Base-by-base conservation (phyloP, 2,888 invertebrate genomes). In the Harpagoxenus sublaevis region DNA sequence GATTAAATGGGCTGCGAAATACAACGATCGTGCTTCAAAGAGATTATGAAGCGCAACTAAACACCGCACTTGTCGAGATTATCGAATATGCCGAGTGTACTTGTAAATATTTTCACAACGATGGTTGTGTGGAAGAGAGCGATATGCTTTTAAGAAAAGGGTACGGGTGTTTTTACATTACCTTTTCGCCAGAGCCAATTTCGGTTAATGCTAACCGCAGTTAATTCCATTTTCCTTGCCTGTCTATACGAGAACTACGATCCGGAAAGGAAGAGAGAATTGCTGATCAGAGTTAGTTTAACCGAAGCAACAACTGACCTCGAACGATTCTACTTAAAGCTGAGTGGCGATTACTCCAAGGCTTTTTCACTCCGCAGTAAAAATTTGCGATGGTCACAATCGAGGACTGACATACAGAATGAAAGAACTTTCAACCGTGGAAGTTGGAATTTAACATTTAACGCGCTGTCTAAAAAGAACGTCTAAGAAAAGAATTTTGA, bases 241-340 rank as follows among this genome's bases (percentile, higher is more conserved):
- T 57, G 73, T 71, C 73, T 71, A 71, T 71, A 35, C 55, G 55
- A 57, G 55, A 55, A 77, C 78, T 71, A 78, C 78, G 73, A 78
- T 71, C 78, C 15, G n/a, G 42, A 42, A 71, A 57, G 55, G 6
- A 71, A 78, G 68, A 66, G 42, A 55, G 78, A 78, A 70, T 78
- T 77, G 39, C 75, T 77, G 75, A 77, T 77, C 53, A 78, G 78
- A 57, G 73, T 70, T 71, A 55, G 71, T 70, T 71, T 70, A 78
- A 45, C 23, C 71, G 71, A 71, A 78, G 78, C 73, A 78, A 78
- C 78, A 70, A 78, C 73, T 78, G 78, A 78, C 73, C 71, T 70
- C 71, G 42, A 68, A 70, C 42, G 70, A 78, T 45, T 57, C 55
- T 45, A 71, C 48, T 78, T 78, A 78, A 78, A 71, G 28, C 15